These are phyloP conservation scores for Crepidodera aurea DNA, from an alignment of 2,888 invertebrate genomes.

Conservation along the genomic window DNA sequence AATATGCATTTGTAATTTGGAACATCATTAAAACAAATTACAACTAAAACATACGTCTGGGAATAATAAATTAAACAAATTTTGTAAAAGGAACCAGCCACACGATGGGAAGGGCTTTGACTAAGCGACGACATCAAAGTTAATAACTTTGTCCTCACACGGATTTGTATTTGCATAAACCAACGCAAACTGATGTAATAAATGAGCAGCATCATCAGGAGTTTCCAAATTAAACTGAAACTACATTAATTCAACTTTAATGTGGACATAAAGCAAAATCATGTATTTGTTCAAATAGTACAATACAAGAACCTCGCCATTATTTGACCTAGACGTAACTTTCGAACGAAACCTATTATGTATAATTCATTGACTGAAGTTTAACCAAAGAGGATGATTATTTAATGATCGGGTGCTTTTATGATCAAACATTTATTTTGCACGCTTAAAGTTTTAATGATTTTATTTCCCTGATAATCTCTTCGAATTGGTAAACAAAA, in stretches of 20 bases:
- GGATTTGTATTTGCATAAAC: conserved; percentile 27
- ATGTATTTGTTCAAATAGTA: conserved; percentile 31
- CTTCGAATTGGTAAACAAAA: too few relatives aligned
- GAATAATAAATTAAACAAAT: conserved; percentile 21
- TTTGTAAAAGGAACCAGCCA: background rate
- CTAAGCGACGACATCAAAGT: conserved; percentile 21
- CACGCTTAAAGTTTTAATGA: too few relatives aligned
- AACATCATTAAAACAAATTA: conserved; percentile 3
- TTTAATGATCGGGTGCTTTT: too few relatives aligned
- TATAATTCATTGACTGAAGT: background rate
- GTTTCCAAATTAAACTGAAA: conserved; percentile 33
- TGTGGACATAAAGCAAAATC: conserved; percentile 23
- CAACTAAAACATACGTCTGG: background rate
- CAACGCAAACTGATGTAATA: conserved; percentile 22
- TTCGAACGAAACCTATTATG: background rate
- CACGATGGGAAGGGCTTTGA: background rate
- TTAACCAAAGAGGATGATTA: too few relatives aligned
- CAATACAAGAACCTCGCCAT: conserved; percentile 18
- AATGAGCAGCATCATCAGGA: conserved; percentile 27
- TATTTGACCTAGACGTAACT: background rate
- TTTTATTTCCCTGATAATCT: too few relatives aligned
- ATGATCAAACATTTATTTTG: too few relatives aligned
- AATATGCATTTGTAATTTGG: background rate
- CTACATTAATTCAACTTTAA: conserved; percentile 29
- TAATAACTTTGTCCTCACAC: conserved; percentile 22